Evolutionary conservation across 2,888 invertebrate species (phyloP).

Genomic region (Polyommatus icarus): DNA sequence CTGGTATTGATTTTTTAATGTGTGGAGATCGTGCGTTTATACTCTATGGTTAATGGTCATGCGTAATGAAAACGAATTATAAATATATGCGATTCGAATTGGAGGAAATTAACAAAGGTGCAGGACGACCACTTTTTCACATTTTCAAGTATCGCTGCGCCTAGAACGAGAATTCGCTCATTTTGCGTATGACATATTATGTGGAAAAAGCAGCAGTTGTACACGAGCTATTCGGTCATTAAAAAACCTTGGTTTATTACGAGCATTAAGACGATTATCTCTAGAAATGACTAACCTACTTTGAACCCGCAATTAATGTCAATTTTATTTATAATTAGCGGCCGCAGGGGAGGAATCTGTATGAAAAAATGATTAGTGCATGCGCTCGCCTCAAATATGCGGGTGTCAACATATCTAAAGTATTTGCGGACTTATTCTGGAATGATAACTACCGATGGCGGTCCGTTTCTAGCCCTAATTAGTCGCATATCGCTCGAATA

Average conservation of each 20-base stretch:
- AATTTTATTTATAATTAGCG: slow-evolving; percentile 74
- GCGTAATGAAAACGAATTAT: background rate
- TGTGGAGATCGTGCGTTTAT: slow-evolving; percentile 8
- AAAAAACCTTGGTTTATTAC: slow-evolving; percentile 38
- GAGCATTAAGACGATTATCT: slow-evolving; percentile 47
- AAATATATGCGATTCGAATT: background rate
- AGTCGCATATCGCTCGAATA: slow-evolving; percentile 40
- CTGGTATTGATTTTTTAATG: slow-evolving; percentile 67
- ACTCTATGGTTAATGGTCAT: background rate
- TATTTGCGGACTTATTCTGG: slow-evolving; percentile 45
- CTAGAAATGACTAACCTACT: slow-evolving; percentile 74
- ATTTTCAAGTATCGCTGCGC: background rate
- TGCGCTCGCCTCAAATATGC: slow-evolving; percentile 43
- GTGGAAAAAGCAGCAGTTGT: slow-evolving; percentile 1
- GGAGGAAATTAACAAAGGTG: background rate
- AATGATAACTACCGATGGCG: slow-evolving; percentile 45
- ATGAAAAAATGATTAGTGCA: slow-evolving; percentile 56
- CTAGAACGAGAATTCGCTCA: background rate
- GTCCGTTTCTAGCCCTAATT: slow-evolving; percentile 46
- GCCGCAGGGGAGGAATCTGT: slow-evolving; percentile 45
- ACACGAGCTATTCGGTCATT: slow-evolving; percentile 15
- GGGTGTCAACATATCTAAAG: slow-evolving; percentile 45
- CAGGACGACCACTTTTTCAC: background rate
- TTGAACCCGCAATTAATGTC: slow-evolving; percentile 72
- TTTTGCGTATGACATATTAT: slow-evolving; percentile 11